phyloP scores from a whole-genome alignment of 2,888 invertebrate species.

The Podabrus alpinus region DNA sequence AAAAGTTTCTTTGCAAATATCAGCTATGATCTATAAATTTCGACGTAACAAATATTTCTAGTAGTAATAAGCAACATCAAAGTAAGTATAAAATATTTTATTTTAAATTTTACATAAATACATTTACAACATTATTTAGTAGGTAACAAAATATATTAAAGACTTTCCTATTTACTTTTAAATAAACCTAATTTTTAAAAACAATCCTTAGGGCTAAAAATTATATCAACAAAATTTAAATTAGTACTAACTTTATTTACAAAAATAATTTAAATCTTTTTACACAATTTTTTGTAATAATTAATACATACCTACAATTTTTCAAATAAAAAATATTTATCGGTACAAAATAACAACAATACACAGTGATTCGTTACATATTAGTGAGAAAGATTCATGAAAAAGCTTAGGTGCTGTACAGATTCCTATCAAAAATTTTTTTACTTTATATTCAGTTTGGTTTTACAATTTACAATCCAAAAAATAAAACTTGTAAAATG shows the following conservation, averaged over 20 bases:
- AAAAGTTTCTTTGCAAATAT: not conserved
- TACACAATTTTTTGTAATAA: not conserved
- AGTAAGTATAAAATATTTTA: slow-evolving; percentile 27
- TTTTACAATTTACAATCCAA: not conserved
- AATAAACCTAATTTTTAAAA: not conserved
- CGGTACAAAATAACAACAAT: not conserved
- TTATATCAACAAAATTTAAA: not conserved
- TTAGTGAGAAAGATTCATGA: not conserved
- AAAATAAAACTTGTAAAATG: not conserved
- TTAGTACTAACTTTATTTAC: not conserved
- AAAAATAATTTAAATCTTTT: not conserved
- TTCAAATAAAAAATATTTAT: not conserved
- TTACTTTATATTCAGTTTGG: not conserved
- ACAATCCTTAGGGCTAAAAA: not conserved
- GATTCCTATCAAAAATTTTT: not conserved
- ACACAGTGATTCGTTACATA: not conserved
- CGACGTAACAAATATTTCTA: not conserved
- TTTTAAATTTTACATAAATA: slow-evolving; percentile 29
- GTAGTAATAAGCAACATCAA: not conserved
- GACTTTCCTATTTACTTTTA: slow-evolving; percentile 6
- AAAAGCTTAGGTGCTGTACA: not conserved
- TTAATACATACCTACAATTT: not conserved
- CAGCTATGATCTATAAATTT: too few species aligned
- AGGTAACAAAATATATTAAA: slow-evolving; percentile 31
- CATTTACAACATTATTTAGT: slow-evolving; percentile 28